These are phyloP conservation scores for Thymelicus lineola DNA, from an alignment of 2,888 invertebrate species.

Conservation along the genomic window DNA sequence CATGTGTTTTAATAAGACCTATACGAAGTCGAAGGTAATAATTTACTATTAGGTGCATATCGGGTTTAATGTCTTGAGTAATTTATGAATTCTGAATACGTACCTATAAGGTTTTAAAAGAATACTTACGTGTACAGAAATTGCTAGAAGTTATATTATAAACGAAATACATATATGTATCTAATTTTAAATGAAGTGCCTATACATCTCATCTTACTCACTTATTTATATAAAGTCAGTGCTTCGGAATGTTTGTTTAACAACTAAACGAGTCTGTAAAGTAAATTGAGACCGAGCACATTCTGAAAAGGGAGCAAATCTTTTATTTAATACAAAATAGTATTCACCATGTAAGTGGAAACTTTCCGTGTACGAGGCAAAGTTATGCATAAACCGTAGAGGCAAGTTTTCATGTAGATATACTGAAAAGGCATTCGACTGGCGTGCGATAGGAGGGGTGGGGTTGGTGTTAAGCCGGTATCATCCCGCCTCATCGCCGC, in stretches of 20 bases:
- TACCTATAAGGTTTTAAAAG: not conserved
- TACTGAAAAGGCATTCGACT: conserved; percentile 73
- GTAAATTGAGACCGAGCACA: conserved; percentile 1
- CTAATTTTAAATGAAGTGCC: not conserved
- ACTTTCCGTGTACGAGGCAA: conserved; percentile 48
- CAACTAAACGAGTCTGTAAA: conserved; percentile 7
- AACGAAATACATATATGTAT: not conserved
- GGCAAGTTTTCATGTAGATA: conserved; percentile 73
- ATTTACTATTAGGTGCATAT: not conserved
- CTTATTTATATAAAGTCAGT: conserved; percentile 5
- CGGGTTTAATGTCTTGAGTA: not conserved
- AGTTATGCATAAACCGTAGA: conserved; percentile 69
- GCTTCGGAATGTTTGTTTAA: conserved; percentile 14
- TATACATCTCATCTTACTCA: not conserved
- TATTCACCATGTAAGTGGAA: conserved; percentile 32
- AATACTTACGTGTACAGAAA: not conserved
- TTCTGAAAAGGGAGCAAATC: conserved; percentile 12
- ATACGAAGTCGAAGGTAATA: conserved; percentile 4
- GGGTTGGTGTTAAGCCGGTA: conserved; percentile 68
- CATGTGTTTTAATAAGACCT: conserved; percentile 45
- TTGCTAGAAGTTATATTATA: not conserved
- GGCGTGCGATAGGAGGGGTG: conserved; percentile 66
- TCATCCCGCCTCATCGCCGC: conserved; percentile 76
- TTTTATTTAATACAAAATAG: conserved; percentile 31
- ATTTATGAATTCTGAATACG: too few species aligned